These are phyloP conservation scores for Actenoides lindsayi DNA, from an alignment of 2,113 vertebrate species.

Conservation along the genomic window DNA sequence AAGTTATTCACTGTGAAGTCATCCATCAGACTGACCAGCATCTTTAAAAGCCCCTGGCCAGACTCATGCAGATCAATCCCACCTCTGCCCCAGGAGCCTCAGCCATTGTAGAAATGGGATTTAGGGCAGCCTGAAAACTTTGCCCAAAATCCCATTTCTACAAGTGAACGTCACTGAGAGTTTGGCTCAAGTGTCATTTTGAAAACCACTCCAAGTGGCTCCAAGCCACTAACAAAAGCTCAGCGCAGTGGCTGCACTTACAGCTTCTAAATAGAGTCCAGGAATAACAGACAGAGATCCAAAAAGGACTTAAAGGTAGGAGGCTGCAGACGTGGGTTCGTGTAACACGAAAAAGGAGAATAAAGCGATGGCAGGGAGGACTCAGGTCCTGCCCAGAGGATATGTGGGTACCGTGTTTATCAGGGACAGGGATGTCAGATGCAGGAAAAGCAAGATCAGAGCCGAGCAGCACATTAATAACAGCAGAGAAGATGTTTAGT, in stretches of 20 bases:
- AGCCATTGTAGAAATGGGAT: background rate
- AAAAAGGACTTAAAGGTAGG: background rate
- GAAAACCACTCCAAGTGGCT: background rate
- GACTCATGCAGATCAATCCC: background rate
- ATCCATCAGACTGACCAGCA: background rate
- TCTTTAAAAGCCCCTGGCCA: background rate
- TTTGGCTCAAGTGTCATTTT: background rate
- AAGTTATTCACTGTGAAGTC: background rate
- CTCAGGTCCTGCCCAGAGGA: background rate
- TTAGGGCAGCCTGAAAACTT: background rate
- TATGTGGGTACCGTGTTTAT: rapidly evolving
- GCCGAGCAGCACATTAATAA: background rate
- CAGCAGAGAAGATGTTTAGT: background rate
- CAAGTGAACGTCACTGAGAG: rapidly evolving
- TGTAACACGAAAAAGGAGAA: background rate
- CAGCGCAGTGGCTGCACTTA: background rate
- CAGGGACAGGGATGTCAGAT: rapidly evolving
- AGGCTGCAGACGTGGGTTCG: background rate
- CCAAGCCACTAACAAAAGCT: background rate
- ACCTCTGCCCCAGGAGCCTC: background rate
- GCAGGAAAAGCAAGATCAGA: rapidly evolving
- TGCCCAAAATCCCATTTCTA: background rate
- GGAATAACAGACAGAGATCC: background rate
- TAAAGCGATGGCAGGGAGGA: rapidly evolving
- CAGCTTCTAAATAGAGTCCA: background rate